Evolutionary conservation across 2,113 vertebrate genomes (phyloP), one percentile per base, ranked within the genome.

Genomic region (Zootoca vivipara): DNA sequence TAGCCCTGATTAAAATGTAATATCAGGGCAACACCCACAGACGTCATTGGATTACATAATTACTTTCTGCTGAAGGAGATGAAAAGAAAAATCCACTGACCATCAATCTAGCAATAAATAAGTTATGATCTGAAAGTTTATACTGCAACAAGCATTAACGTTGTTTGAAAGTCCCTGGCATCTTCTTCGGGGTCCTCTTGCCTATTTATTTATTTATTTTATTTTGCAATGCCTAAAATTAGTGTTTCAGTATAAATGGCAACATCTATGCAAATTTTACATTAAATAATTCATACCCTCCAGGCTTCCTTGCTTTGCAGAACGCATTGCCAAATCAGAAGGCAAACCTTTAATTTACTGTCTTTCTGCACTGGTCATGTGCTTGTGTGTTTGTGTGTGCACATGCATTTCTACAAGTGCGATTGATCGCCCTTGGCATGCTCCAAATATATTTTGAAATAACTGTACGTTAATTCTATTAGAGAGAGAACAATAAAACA

Each of bases 131-230:
- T 88, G 22, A 82, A 89, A 92, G 77, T 28, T 90, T 58, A 65
- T 78, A 83, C 77, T 78, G 86, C 92, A 92, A 93, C 79, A 93
- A 92, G 91, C 93, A 91, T 13, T 78, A 79, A 28, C 90, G 70
- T 52, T 90, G 33, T 78, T 90, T 92, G 79, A 87, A 92, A 96
- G 88, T 88, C 93, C 90, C 90, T 93, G 87, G 88, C 38, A 89
- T 83, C 24, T 94, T 92, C 90, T 70, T 46, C 35, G 65, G 67
- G 38, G 72, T 58, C 26, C 56, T 73, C 58, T 28, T 28, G 26
- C 24, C 9, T 70, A 13, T 30, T 20, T 16, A 26, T 30, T 33
- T 52, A 7, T 52, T 56, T n/a, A 7, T 42, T 40, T 35, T 13
- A n/a, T n/a, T 18, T 74, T 64, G 28, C 35, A 58, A 64, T 40